phyloP scores from a whole-genome alignment of 2,888 invertebrate genomes.

The Athalia circularis region DNA sequence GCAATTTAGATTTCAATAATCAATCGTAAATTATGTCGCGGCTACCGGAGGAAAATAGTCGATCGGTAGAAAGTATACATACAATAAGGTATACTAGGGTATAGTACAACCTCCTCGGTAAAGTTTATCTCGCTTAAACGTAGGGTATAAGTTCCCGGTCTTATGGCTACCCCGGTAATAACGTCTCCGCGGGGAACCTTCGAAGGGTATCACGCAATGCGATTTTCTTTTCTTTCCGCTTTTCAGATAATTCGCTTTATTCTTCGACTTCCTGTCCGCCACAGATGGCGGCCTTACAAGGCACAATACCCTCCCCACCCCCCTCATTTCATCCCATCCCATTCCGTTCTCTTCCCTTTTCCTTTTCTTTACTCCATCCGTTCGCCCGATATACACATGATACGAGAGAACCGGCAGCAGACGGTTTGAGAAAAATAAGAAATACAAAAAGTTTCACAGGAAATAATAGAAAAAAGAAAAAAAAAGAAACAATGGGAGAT shows the following conservation, averaged over 20 bases:
- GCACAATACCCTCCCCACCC: constrained; percentile 48
- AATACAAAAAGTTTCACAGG: not conserved
- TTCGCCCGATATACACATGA: constrained; percentile 2
- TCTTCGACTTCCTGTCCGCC: constrained; percentile 58
- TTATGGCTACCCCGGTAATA: constrained; percentile 39
- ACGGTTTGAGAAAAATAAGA: not conserved
- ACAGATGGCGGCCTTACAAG: constrained; percentile 55
- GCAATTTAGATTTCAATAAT: too few species aligned
- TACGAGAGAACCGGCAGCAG: constrained; percentile 15
- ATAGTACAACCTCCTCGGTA: not conserved
- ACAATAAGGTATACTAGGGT: too few species aligned
- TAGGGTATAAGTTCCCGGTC: constrained; percentile 28
- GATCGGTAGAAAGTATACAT: too few species aligned
- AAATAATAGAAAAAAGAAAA: not conserved
- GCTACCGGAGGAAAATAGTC: too few species aligned
- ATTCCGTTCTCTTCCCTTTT: not conserved
- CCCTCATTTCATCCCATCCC: constrained; percentile 25
- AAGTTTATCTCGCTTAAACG: constrained; percentile 33
- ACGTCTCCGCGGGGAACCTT: constrained; percentile 42
- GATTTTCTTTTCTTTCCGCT: constrained; percentile 46
- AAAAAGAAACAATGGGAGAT: constrained; percentile 1
- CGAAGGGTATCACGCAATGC: constrained; percentile 42
- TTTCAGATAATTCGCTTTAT: constrained; percentile 58
- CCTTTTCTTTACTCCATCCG: not conserved
- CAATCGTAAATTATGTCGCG: too few species aligned